Evolutionary conservation across 2,113 vertebrate genomes (phyloP).

Genomic region (Hyaena hyaena): DNA sequence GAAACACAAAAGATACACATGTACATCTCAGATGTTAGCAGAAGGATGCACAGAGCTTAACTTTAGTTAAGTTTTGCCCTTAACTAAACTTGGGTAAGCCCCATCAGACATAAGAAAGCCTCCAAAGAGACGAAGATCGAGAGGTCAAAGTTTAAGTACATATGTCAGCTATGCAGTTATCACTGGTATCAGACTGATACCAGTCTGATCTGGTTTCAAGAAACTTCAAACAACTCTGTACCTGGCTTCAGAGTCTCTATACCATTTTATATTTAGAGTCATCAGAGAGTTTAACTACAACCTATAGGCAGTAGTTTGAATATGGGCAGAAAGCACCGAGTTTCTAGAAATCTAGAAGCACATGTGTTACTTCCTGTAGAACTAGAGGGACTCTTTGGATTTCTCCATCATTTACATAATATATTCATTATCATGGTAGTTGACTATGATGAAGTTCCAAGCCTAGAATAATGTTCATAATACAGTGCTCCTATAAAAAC

Average conservation of each 20-base stretch:
- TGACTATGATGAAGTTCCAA: neutral
- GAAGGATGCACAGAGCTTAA: neutral
- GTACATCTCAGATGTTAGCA: neutral
- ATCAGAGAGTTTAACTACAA: neutral
- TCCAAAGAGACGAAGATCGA: neutral
- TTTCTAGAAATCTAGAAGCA: neutral
- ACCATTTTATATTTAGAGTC: conserved; percentile 24
- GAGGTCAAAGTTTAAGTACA: neutral
- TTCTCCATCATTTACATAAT: neutral
- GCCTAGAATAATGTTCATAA: neutral
- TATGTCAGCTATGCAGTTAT: neutral
- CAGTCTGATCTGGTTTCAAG: neutral
- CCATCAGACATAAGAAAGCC: neutral
- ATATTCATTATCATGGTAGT: neutral
- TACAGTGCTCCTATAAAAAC: neutral
- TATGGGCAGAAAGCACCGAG: neutral
- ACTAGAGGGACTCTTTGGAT: neutral
- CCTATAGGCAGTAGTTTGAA: neutral
- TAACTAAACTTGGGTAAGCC: neutral
- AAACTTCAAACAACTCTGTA: conserved; percentile 12
- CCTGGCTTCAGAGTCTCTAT: neutral
- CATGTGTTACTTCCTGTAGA: neutral
- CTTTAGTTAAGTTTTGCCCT: neutral
- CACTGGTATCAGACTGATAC: neutral
- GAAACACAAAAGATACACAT: neutral